A percentile compares a stretch with the other conserved stretches of the same genome.
phyloP scores from a whole-genome alignment of 2,797 vertebrate species.

The Muscicapa striata region DNA sequence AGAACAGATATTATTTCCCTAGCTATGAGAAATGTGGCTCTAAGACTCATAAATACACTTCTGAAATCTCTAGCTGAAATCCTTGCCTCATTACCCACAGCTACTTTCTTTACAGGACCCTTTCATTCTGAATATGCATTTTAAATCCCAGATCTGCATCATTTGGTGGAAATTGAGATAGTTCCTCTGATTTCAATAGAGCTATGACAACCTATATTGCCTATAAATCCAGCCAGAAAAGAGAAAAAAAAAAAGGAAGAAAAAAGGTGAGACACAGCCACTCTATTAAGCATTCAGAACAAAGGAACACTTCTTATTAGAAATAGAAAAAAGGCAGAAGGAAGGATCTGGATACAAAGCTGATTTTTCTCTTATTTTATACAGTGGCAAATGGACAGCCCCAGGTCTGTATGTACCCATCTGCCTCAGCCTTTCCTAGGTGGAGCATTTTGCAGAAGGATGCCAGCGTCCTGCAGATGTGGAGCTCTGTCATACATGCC shows the following conservation, averaged over 20 bases:
- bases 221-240: not conserved
- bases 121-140: not conserved
- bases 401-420: not conserved
- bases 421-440: not conserved
- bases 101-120: not conserved
- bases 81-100: conserved; percentile 1
- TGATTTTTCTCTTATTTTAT: not conserved
- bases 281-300: not conserved
- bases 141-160: not conserved
- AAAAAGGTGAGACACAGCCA: not conserved
- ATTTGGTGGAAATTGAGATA: not conserved
- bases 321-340: not conserved
- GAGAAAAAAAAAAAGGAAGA: not conserved
- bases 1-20: conserved; percentile 22
- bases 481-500: not conserved
- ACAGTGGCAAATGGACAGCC: not conserved
- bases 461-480: not conserved
- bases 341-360: not conserved
- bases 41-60: conserved; percentile 26
- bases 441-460: not conserved
- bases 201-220: not conserved
- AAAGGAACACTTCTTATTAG: not conserved
- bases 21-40: not conserved
- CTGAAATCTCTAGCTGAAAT: not conserved
- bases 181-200: not conserved